Evolutionary conservation across 2,888 invertebrate species (phyloP), one percentile per base, ranked within the genome.

Genomic region (Acanthosepion esculentum): DNA sequence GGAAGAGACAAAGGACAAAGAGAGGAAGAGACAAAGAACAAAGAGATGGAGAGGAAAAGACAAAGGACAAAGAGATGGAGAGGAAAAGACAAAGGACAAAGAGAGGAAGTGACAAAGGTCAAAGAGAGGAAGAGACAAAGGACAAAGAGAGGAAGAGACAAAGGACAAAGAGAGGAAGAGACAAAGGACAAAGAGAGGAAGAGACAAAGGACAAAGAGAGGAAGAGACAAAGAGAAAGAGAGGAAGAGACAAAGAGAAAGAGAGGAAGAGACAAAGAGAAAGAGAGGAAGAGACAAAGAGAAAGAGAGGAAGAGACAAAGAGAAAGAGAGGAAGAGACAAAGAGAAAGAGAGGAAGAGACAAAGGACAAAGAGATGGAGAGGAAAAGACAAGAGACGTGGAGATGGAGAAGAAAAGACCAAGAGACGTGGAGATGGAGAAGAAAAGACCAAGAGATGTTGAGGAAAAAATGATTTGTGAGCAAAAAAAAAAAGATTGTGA

Each of bases 161-260:
- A 2, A 6, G 0, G 18, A 5, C 0, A 59, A 1, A 6, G 64
- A 64, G 7, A 12, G 6, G 5, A 6, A 64, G 5, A 29, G 7
- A 64, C 6, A 29, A 7, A 41, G 2, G 41, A 41, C 2, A 41
- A 1, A 1, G 12, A 8, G 50, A 50, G 12, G 50, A 50, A 50
- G 4, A 50, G 50, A 50, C 0, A 26, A 7, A 26, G 2, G 64
- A 26, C 0, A 64, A 0, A 2, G 26, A 64, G 23, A 23, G 64
- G 23, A 7, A 64, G 7, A 64, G 64, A 26, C 23, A 26, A n/a
- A n/a, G n/a, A n/a, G n/a, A n/a, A n/a, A n/a, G n/a, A n/a, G n/a
- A n/a, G n/a, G n/a, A n/a, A 26, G 8, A 7, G 3, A 7, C 26
- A 26, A 26, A 8, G 23, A n/a, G n/a, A n/a, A n/a, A n/a, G n/a